Conservation (phyloP, 1,140 invertebrate species). For the Atopsyche davidsoni region DNA sequence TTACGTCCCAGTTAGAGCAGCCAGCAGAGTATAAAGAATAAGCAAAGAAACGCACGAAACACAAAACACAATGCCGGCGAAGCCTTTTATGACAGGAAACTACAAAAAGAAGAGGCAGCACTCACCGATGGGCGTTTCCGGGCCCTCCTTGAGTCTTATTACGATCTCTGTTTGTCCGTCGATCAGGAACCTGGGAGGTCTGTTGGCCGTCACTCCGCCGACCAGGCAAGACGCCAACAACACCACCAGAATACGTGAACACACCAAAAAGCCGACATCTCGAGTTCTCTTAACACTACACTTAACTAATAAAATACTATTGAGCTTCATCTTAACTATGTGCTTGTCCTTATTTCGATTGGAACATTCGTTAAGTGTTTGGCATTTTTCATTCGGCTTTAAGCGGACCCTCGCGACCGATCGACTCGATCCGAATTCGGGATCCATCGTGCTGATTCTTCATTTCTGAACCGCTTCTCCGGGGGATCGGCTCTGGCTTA, state of each 20-base stretch:
- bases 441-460: conserved; percentile 8
- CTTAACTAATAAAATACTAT: too few species aligned
- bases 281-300: too few species aligned
- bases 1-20: too few species aligned
- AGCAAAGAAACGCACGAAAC: too few species aligned
- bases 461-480: conserved; percentile 4
- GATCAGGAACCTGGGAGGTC: conserved; percentile 75
- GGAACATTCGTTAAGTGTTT: too few species aligned
- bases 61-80: too few species aligned
- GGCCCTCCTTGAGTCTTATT: conserved; percentile 77
- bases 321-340: too few species aligned
- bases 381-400: conserved; percentile 13
- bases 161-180: conserved; percentile 86
- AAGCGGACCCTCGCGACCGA: conserved; percentile 25
- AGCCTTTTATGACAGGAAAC: too few species aligned
- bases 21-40: too few species aligned
- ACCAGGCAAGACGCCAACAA: conserved; percentile 10
- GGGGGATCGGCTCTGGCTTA: not conserved
- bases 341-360: too few species aligned
- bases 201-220: conserved; percentile 52
- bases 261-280: too few species aligned
- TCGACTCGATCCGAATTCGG: conserved; percentile 14
- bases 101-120: too few species aligned
- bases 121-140: conserved; percentile 79
- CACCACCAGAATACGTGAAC: not conserved